Evolutionary conservation across 2,797 vertebrate species (phyloP).

Genomic region (Arctocebus calabarensis): DNA sequence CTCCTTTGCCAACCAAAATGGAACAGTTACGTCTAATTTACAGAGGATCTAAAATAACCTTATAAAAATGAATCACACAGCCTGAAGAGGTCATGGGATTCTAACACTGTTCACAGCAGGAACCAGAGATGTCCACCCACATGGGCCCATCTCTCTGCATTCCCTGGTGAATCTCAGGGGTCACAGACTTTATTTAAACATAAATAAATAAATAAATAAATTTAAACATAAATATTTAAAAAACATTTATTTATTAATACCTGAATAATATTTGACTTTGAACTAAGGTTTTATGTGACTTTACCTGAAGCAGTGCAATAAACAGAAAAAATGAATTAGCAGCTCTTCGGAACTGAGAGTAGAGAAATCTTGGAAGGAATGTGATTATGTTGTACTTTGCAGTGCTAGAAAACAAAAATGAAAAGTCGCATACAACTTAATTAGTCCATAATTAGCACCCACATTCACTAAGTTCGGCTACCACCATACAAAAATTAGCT

Average conservation of each 20-base stretch:
- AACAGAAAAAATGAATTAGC: slow-evolving; percentile 99
- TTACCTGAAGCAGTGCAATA: slow-evolving; percentile 99
- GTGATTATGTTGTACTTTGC: slow-evolving; percentile 99
- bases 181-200: no score
- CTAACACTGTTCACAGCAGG: background rate
- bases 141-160: background rate
- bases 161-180: background rate
- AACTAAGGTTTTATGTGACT: slow-evolving; percentile 73
- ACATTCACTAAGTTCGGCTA: slow-evolving; percentile 34
- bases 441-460: background rate
- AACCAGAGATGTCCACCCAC: no score
- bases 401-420: slow-evolving; percentile 91
- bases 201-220: no score
- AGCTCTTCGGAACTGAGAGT: slow-evolving; percentile 99
- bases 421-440: background rate
- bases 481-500: background rate
- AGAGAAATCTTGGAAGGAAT: slow-evolving; percentile 98
- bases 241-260: background rate
- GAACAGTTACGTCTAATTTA: background rate
- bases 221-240: no score
- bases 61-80: background rate
- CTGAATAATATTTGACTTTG: background rate
- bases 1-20: background rate
- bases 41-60: background rate
- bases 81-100: background rate